Base-by-base conservation (phyloP, 35 echinoderm and acorn worm species). In the Acanthaster planci region DNA sequence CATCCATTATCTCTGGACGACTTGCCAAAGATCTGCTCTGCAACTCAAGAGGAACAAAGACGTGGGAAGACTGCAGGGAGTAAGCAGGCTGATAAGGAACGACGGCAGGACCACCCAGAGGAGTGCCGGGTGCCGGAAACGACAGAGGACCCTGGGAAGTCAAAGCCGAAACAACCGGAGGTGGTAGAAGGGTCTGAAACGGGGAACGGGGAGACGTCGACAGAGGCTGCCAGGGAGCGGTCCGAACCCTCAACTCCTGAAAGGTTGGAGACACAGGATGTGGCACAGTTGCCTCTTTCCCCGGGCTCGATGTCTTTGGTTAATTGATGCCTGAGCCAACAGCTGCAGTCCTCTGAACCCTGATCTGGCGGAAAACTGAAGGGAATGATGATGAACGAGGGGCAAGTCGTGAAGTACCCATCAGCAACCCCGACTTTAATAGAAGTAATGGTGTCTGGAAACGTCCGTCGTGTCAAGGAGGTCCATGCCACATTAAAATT, bases 331-430 rank as follows among this genome's bases (percentile, higher is more conserved):
- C 42, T 47, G 0, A 7, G 1, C 1, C 0, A 32, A 9, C 60
- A 0, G 10, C 1, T 8, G 60, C 60, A 32, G n/a, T 0, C 1
- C 17, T 22, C 31, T 9, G 60, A n/a, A n/a, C n/a, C n/a, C 27
- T 32, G n/a, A 26, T n/a, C n/a, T 17, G 60, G 60, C 18, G 60
- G 60, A 32, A 67, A 67, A 26, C 60, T 22, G 10, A 1, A 22
- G 16, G 59, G 60, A n/a, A 67, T 67, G 60, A 67, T 67, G 60
- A 67, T 32, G 17, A 32, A 67, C n/a, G 16, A n/a, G 22, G 60
- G 31, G 31, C 8, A 23, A 67, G 60, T 26, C 1, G 60, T 0
- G 60, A 26, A 67, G 60, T 32, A 67, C 60, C 60, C 60, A n/a
- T 9, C 60, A 22, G 31, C 27, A 67, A 16, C 1, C 9, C 1